Percentiles rank a stretch among this genome's conserved stretches.
Evolutionary conservation across 2,797 vertebrate genomes (phyloP).

Genomic region (Heteromormyrus szaboi): DNA sequence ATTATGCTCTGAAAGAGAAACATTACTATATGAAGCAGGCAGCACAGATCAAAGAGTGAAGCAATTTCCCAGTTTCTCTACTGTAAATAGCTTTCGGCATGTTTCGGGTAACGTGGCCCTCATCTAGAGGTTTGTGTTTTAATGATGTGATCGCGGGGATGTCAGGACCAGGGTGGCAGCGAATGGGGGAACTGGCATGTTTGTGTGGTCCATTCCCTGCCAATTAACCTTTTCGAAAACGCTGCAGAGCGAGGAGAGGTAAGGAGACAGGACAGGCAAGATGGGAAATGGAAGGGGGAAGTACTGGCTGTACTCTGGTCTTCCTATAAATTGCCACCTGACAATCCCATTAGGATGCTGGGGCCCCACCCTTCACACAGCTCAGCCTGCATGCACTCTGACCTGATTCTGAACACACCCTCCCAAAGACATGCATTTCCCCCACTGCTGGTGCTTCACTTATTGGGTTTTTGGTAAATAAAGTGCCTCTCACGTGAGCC

Average conservation of each 20-base stretch:
- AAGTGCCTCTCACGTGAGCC: background rate
- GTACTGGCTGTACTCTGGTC: background rate
- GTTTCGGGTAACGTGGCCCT: background rate
- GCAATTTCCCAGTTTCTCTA: background rate
- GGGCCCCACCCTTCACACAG: background rate
- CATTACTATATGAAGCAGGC: background rate
- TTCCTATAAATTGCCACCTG: background rate
- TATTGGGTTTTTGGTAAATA: background rate
- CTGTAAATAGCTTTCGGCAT: background rate
- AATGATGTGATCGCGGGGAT: background rate
- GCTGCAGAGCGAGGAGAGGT: background rate
- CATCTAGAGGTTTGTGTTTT: background rate
- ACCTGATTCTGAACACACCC: background rate
- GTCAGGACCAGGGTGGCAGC: background rate
- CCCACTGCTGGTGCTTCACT: background rate
- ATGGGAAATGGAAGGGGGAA: background rate
- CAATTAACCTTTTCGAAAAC: background rate
- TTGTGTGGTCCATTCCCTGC: background rate
- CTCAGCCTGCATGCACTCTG: background rate
- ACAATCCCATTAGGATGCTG: background rate
- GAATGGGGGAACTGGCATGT: background rate
- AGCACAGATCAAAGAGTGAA: background rate
- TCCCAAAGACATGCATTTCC: background rate
- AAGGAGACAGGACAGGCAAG: background rate
- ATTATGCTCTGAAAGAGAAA: conserved; percentile 69